Evolutionary conservation across 2,113 vertebrate genomes (phyloP), one percentile per base, ranked within the genome.

Genomic region (Bos javanicus): DNA sequence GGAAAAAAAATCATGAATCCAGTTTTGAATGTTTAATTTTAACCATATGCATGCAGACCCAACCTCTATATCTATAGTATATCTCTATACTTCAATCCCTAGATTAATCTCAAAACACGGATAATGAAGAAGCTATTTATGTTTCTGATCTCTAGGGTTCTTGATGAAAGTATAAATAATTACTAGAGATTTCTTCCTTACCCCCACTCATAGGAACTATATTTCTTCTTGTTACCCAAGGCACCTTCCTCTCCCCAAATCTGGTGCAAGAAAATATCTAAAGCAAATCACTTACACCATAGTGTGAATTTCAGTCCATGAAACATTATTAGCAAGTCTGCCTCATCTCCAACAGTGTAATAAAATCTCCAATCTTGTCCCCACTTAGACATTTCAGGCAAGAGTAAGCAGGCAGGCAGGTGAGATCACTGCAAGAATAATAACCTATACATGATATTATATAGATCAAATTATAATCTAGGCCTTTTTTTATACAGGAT

Each of bases 171-270:
- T 56, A 28, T 33, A 17, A n/a, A 87, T 46, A 54, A 78, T 43
- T 71, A 36, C 17, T 82, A n/a, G 16, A 86, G 10, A 7, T 74
- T 16, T 33, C 17, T 50, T 48, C 25, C 39, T 52, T 33, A 50
- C 2, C 39, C 1, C 11, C 14, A 64, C 2, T 92, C 25, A n/a
- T 1, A 33, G 21, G 23, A n/a, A 25, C n/a, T 74, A 14, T 28
- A 90, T 96, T 81, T 95, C 48, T 92, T 93, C 52, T 92, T 82
- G 48, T 93, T 17, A 91, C 30, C 4, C 30, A 88, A 93, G 50
- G 12, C 2, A 7, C 13, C 64, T 81, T 67, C 7, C 14, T 90
- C 23, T 90, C 19, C 60, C 62, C 59, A 43, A 94, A 25, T 43
- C 19, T 78, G 59, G n/a, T 54, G 3, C 15, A 78, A 90, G 33